Evolutionary conservation across 2,888 invertebrate genomes (phyloP).

Genomic region (Emmelina monodactyla): DNA sequence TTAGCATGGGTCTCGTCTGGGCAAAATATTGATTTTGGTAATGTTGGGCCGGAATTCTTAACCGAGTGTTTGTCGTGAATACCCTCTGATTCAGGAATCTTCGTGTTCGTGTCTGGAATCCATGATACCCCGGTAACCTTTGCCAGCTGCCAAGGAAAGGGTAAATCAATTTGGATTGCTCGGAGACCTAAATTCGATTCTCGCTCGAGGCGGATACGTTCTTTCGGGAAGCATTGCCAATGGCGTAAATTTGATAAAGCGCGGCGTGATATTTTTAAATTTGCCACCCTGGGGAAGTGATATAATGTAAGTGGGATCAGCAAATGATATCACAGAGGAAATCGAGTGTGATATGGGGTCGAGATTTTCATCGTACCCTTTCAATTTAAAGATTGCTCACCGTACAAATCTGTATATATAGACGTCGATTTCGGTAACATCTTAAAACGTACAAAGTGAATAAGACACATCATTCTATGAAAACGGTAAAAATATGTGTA

Average conservation of each 20-base stretch:
- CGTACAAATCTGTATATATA: too few species aligned
- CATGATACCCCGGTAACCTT: conserved; percentile 31
- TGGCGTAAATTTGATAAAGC: conserved; percentile 41
- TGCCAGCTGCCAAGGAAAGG: conserved; percentile 23
- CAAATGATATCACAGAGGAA: conserved; percentile 4
- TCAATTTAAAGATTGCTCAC: too few species aligned
- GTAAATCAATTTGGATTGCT: conserved; percentile 57
- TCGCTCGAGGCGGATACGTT: conserved; percentile 36
- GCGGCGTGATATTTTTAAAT: conserved; percentile 30
- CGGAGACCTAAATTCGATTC: conserved; percentile 58
- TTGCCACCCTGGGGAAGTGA: conserved; percentile 13
- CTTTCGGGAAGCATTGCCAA: conserved; percentile 33
- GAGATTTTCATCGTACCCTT: too few species aligned
- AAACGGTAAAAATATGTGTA: too few species aligned
- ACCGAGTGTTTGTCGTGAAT: conserved; percentile 4
- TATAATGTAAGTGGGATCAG: background rate
- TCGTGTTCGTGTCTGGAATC: conserved; percentile 22
- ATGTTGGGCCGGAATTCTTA: background rate
- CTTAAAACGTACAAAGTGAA: too few species aligned
- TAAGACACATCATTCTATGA: too few species aligned
- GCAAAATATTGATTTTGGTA: background rate
- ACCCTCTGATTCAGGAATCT: background rate
- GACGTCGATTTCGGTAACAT: too few species aligned
- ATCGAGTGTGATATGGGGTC: conserved; percentile 1
- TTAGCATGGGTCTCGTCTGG: too few species aligned